Base-by-base conservation (phyloP, 2,797 vertebrate species). In the Telmatherina bonti region DNA sequence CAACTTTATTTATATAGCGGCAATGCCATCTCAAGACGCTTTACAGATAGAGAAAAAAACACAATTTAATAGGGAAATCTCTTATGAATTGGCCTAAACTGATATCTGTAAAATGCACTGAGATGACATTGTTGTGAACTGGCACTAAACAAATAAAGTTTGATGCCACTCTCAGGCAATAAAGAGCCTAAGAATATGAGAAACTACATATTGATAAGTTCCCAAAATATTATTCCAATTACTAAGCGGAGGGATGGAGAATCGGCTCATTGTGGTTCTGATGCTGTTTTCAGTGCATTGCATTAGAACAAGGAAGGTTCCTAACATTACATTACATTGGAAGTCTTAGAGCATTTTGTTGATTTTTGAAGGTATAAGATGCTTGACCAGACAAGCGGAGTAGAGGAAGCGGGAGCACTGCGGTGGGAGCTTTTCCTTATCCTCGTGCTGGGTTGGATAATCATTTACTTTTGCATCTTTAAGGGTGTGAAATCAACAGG, bases 391-490 rank as follows among this genome's bases (percentile, higher is more conserved):
- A 94, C 93, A 0, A 61, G 16, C 5, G 92, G 93, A 47, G 83
- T 94, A 20, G 93, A 92, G 22, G 85, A 93, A 52, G 18, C 89
- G 0, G 94, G 94, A 60, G n/a, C 0, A 1, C 16, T 95, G 7
- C 90, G 91, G 0, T 94, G 93, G 94, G 89, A 94, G 45, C 93
- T 95, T 52, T 90, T 91, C 33, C 90, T 94, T 10, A 86, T 92
- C 55, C 90, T 95, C 8, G 6, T 93, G n/a, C 74, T 95, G 35
- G 88, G 93, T 47, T 95, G 94, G 94, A 86, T 93, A 49, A 79
- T 95, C n/a, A 85, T 93, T 79, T 95, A 94, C 72, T 61, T 95
- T 45, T 95, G 93, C 74, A 94, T 95, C 82, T 95, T 95, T 71
- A 94, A 94, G 62, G 94, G 94, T 0, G 92, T 95, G 72, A 94